These are phyloP conservation scores for Otis tarda DNA, from an alignment of 2,113 vertebrate species.

Conservation along the genomic window DNA sequence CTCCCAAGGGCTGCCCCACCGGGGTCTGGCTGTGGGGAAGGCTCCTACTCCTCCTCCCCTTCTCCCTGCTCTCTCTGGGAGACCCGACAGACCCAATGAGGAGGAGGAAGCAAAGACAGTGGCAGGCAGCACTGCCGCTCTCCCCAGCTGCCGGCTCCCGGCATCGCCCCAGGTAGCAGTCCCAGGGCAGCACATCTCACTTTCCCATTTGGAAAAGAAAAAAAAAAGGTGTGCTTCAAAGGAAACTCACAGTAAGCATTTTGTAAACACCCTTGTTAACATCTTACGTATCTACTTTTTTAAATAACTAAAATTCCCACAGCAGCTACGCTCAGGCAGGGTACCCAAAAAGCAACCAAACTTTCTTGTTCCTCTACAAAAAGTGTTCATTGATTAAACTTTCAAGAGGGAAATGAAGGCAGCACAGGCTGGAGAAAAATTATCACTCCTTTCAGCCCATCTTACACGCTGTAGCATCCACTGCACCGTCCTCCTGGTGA, in stretches of 20 bases:
- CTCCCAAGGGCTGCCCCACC: background rate
- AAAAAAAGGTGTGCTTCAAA: background rate
- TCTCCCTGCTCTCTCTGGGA: background rate
- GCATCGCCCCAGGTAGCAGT: background rate
- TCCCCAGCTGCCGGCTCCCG: background rate
- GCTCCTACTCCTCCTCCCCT: background rate
- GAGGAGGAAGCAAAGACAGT: background rate
- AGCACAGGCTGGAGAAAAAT: background rate
- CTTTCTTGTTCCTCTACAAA: background rate
- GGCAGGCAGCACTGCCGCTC: background rate
- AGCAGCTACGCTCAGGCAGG: background rate
- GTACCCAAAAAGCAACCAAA: background rate
- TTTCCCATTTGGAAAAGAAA: background rate
- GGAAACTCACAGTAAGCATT: background rate
- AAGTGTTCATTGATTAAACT: background rate
- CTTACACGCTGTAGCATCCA: background rate
- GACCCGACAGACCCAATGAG: rapidly evolving
- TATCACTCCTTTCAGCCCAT: background rate
- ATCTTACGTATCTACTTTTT: rapidly evolving
- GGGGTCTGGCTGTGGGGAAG: background rate
- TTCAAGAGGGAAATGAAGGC: background rate
- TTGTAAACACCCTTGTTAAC: background rate
- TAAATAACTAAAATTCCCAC: background rate
- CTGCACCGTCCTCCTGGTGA: background rate
- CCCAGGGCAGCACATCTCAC: background rate